Base-by-base conservation (phyloP, 2,797 vertebrate genomes). In the Tachyglossus aculeatus region DNA sequence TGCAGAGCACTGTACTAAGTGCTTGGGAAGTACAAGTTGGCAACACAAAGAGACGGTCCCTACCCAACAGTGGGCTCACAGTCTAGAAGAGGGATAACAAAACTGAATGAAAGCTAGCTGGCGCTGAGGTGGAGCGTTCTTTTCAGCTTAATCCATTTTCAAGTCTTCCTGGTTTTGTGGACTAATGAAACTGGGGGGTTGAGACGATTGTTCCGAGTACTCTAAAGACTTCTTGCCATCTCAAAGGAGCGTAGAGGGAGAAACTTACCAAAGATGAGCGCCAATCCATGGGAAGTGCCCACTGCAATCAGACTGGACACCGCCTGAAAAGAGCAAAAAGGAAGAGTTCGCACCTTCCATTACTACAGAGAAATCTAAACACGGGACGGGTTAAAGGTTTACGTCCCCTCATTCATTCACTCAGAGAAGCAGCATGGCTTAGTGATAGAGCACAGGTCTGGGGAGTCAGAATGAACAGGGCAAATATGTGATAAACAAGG, bases 261-360 rank as follows among this genome's bases (percentile, higher is more conserved):
- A 56, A 74, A 87, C 95, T 97, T 94, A 99, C 98, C 98, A 81
- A 98, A 99, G 80, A 99, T 94, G 71, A 99, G 88, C 22, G 96
- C 96, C 81, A 99, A 85, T 59, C 98, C 98, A 83, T 99, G 98
- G 68, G 98, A 98, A 0, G 98, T 99, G 31, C 98, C 98, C 79
- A 99, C 96, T 43, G 96, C 96, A 62, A 99, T 97, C 56, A 99
- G 94, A 67, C 93, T 96, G 5, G 96, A 95, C 60, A 98, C 94
- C 4, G 96, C 96, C 97, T 99, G 85, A 63, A 88, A 77, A 14
- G 78, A 68, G 66, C 24, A 82, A 1, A 81, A 5, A 5, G 59
- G 34, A 76, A 71, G 71, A 38, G 21, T 12, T 51, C n/a, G 68
- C 27, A 71, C 51, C 71, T 8, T 80, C 54, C 57, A 32, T 62